Base-by-base conservation (phyloP, 2,888 invertebrate species). In the Diogma glabrata region DNA sequence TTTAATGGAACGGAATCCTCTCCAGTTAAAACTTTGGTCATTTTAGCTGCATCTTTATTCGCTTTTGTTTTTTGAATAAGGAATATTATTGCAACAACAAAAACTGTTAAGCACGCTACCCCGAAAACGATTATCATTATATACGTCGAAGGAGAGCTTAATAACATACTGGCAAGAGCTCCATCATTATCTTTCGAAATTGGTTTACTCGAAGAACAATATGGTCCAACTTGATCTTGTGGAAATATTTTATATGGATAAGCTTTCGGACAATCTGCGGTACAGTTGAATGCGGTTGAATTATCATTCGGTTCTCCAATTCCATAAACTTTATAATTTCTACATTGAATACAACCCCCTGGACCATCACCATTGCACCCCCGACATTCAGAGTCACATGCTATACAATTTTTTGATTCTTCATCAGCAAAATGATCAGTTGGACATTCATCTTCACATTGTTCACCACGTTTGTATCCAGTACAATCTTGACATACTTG, bases 1-100 rank as follows among this genome's bases (percentile, higher is more conserved):
- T 88, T 78, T 45, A 96, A 71, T 0, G 93, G 94, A 66, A 93
- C 92, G 58, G 87, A 87, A 60, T 93, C 90, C 63, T 93, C 92
- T 2, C 93, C 92, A 6, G 89, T 87, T 61, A 95, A 73, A 4
- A 85, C 87, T 77, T 87, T 85, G 0, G 93, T 89, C 84, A 94
- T 87, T 67, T 92, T 91, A 10, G 91, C 84, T 2, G 90, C 87
- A 62, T 91, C 88, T 63, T 92, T 91, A 63, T 91, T 91, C 9
- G 87, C 87, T 64, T 87, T 87, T 3, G 85, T 83, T 63, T 84
- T 81, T 64, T 85, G 81, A 52, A 85, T 77, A 60, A 78, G 65
- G 8, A 76, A 73, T 49, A 78, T 66, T 1, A 79, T 74, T 17
- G 79, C 67, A 8, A 72, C 64, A 26, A 76, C 71, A 1, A 48